Evolutionary conservation across 1,140 invertebrate species (phyloP), one percentile per base, ranked within the genome.

Genomic region (Diprion similis): DNA sequence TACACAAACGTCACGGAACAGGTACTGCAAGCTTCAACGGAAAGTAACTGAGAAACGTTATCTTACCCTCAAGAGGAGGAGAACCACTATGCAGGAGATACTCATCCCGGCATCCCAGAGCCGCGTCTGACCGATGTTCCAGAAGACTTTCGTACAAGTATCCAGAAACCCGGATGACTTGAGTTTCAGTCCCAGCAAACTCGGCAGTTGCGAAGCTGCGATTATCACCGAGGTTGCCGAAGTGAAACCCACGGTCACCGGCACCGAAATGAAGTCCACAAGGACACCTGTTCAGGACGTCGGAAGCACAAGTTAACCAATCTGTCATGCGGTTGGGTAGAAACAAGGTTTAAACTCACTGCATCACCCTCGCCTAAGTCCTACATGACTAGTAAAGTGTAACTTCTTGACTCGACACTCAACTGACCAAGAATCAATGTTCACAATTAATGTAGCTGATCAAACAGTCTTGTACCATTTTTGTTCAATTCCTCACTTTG

Each of bases 161-260:
- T 94, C 92, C 59, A 95, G 80, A 80, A 95, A 94, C 6, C 92
- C 92, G 73, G 91, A 91, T 0, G 94, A 90, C 24, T 91, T 90
- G 77, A 95, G 94, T 77, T 91, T 91, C 9, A 97, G 85, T 1
- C 96, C 96, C 10, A 97, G 85, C 1, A 97, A 86, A 69, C 92
- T 93, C 85, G 96, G 98, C 0, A 98, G 84, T 87, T 99, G 97
- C 0, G 95, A 95, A 10, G 93, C 91, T 1, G 95, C 94, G 67
- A 98, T 98, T 68, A 97, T 97, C 9, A 98, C 91, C 15, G 97
- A 96, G 0, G 97, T 97, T 15, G 97, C 96, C 19, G 96, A 96
- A 0, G 96, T 98, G 82, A 98, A 98, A 0, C 96, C 96, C 71
- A 95, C 96, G 0, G 97, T 97, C 13, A 98, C 97, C 7, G 97